Evolutionary conservation across 2,797 vertebrate genomes (phyloP).

Genomic region (Microhierax caerulescens): DNA sequence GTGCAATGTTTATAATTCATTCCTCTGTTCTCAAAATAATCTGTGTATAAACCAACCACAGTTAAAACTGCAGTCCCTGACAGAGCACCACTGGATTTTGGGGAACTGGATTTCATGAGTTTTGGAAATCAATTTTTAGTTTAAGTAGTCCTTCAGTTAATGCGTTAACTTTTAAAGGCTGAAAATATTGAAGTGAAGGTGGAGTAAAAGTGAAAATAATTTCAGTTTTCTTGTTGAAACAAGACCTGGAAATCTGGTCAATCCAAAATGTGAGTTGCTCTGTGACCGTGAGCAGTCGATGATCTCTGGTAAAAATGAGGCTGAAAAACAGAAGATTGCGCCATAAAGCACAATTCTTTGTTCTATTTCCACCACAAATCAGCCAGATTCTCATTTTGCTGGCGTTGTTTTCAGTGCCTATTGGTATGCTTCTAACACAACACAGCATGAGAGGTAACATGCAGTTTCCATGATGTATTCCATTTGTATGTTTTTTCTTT

Average conservation of each 20-base stretch:
- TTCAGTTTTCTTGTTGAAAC: neutral
- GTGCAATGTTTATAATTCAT: neutral
- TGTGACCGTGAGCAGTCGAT: neutral
- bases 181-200: neutral
- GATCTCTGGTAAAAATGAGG: neutral
- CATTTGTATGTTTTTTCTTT: neutral
- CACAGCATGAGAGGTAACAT: neutral
- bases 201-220: neutral
- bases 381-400: neutral
- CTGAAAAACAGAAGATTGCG: neutral
- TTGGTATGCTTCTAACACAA: neutral
- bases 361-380: neutral
- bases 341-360: neutral
- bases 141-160: neutral
- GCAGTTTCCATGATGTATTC: neutral
- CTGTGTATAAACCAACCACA: fast-evolving
- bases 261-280: neutral
- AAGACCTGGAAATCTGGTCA: neutral
- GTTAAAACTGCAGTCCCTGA: neutral
- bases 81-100: neutral
- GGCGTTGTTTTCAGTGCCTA: fast-evolving
- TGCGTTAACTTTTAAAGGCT: neutral
- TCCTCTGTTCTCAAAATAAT: neutral
- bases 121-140: neutral
- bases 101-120: neutral